Evolutionary conservation across 1,140 invertebrate genomes (phyloP).

Genomic region (Tribolium madens): DNA sequence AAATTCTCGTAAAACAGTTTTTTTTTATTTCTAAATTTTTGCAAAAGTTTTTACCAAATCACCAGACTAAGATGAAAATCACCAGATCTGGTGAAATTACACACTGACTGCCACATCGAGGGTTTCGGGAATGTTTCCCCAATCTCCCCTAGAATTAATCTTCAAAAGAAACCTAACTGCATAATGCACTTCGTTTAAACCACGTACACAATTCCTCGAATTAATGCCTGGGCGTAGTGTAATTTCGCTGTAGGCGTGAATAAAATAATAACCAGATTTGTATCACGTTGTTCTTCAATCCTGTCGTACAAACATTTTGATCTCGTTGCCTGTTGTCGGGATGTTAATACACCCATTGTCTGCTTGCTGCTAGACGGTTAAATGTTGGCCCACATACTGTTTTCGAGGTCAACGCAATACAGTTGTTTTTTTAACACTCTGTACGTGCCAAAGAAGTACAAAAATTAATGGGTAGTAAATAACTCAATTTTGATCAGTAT

Average conservation of each 20-base stretch:
- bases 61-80: too few species aligned
- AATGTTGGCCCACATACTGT: conserved; percentile 19
- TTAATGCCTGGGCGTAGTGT: not conserved
- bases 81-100: too few species aligned
- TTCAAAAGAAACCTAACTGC: not conserved
- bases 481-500: too few species aligned
- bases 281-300: conserved; percentile 16
- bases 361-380: conserved; percentile 5
- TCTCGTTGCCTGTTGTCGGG: not conserved
- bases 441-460: too few species aligned
- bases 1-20: too few species aligned
- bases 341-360: not conserved
- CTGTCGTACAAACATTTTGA: conserved; percentile 27
- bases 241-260: conserved; percentile 4
- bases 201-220: not conserved
- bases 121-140: too few species aligned
- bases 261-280: conserved; percentile 28
- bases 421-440: too few species aligned
- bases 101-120: too few species aligned
- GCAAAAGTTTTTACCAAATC: too few species aligned
- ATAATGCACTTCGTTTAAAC: not conserved
- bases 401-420: conserved; percentile 1
- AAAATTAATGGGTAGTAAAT: too few species aligned
- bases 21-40: too few species aligned
- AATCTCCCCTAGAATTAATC: not conserved